A percentile compares a stretch with the other conserved stretches of the same genome.
Evolutionary conservation across 2,888 invertebrate species (phyloP).

Genomic region (Mantis religiosa): DNA sequence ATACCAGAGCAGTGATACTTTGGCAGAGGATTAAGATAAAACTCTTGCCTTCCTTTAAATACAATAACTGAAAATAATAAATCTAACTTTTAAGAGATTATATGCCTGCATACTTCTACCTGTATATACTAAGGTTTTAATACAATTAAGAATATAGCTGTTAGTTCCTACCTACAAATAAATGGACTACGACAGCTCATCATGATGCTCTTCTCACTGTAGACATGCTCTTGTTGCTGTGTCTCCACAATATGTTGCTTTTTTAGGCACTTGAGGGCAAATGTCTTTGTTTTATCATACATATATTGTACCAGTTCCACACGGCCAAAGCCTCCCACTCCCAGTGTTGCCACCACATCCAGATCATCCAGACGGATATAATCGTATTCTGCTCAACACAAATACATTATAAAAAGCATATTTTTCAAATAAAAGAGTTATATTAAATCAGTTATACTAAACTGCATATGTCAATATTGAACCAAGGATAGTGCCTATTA

Average conservation of each 20-base stretch:
- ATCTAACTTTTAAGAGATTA: too few species aligned
- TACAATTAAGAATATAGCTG: neutral
- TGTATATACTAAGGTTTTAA: too few species aligned
- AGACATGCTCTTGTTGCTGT: constrained; percentile 84
- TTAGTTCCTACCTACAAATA: constrained; percentile 58
- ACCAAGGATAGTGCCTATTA: too few species aligned
- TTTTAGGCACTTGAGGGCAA: constrained; percentile 84
- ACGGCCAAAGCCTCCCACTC: constrained; percentile 89
- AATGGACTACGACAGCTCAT: constrained; percentile 67
- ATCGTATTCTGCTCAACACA: constrained; percentile 41
- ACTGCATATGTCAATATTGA: too few species aligned
- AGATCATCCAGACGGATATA: constrained; percentile 60
- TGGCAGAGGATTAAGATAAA: neutral
- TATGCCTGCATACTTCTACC: too few species aligned
- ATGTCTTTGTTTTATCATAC: constrained; percentile 54
- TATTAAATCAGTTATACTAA: too few species aligned
- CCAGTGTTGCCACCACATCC: constrained; percentile 77
- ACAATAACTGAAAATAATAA: too few species aligned
- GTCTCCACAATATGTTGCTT: constrained; percentile 86
- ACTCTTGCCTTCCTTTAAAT: too few species aligned
- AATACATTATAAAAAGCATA: neutral
- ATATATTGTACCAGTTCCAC: constrained; percentile 72
- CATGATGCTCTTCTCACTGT: constrained; percentile 77
- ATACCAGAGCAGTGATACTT: too few species aligned
- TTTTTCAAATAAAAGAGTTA: neutral